Conservation (phyloP, 2,888 invertebrate genomes). For the Folsomia candida region DNA sequence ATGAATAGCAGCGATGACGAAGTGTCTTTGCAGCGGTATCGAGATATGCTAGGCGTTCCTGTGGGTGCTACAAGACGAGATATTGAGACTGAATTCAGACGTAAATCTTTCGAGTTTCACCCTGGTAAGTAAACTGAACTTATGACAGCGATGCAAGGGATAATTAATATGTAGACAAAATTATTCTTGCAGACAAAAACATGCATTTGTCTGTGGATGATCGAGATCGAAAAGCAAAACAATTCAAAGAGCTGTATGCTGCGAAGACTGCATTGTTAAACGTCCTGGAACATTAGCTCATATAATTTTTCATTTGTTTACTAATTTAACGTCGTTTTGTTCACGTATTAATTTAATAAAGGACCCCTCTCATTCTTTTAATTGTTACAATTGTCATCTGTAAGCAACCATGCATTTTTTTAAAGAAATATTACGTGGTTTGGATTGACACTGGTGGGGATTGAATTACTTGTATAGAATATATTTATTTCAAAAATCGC, state of each 20-base stretch:
- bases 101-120: slow-evolving; percentile 2
- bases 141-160: background rate
- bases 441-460: no score
- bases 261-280: slow-evolving; percentile 1
- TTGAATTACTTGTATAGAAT: no score
- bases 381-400: no score
- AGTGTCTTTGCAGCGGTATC: background rate
- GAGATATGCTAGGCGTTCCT: background rate
- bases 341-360: no score
- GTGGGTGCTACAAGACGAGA: background rate
- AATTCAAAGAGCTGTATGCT: background rate
- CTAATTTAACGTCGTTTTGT: no score
- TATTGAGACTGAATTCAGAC: slow-evolving; percentile 2
- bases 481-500: no score
- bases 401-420: no score
- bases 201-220: background rate
- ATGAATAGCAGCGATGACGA: background rate
- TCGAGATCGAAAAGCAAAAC: background rate
- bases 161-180: background rate
- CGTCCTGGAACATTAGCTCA: background rate
- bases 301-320: background rate
- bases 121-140: slow-evolving; percentile 2
- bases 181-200: slow-evolving; percentile 12
- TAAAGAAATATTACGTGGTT: no score
- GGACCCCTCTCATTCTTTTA: no score